Evolutionary conservation across 2,888 invertebrate species (phyloP), one percentile per base, ranked within the genome.

Genomic region (Slavum lentiscoides): DNA sequence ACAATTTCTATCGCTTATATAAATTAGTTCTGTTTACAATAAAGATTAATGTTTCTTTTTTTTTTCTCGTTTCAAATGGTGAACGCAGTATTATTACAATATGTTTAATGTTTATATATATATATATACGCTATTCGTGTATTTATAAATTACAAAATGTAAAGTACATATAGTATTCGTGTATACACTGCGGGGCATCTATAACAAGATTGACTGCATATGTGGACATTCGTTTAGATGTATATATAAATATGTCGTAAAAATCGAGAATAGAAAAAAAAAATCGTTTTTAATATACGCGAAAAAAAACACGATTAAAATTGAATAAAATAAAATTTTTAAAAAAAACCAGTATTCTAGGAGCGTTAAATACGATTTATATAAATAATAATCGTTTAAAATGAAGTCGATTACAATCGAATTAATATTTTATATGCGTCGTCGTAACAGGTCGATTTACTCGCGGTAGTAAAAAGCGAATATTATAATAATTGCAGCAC

Each of bases 1-100:
- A 67, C 17, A 74, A 74, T 64, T 64, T n/a, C 55, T 39, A 30
- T 30, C 21, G 17, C 6, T 6, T 55, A 66, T 74, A 74, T 19
- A 69, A 70, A 58, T 66, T 3, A 39, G 21, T 74, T 19, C 13
- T 67, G 58, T 43, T 66, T 67, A 58, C 39, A 39, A 55, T n/a
- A 74, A 74, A 9, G 55, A 58, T 67, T 39, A 11, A 17, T 58
- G 13, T 58, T 23, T 43, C 39, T 58, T 67, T n/a, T 55, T 49
- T 62, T 49, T 9, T 61, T 59, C n/a, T n/a, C n/a, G n/a, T n/a
- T n/a, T 30, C 1, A 30, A 21, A 15, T 11, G 0, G 59, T 0
- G 19, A 21, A 59, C 19, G 59, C 59, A 43, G 15, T 13, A 72
- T 59, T 21, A 30, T 59, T 21, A 58, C 58, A 21, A 59, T 59